These are phyloP conservation scores for Kryptopterus vitreolus DNA, from an alignment of 2,797 vertebrate species.

Conservation along the genomic window DNA sequence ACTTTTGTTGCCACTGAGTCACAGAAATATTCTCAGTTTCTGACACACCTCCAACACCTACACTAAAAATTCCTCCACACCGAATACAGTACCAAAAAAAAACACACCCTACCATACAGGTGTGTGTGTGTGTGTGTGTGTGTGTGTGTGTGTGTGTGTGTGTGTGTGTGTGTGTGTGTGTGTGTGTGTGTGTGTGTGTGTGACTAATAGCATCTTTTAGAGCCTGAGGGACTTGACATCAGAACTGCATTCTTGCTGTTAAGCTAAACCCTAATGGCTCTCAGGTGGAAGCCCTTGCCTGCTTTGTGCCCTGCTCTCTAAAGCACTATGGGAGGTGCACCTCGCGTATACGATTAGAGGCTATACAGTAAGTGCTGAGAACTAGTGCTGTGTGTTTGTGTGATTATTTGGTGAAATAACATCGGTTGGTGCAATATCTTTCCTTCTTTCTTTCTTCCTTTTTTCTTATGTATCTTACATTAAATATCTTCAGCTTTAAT, in stretches of 20 bases:
- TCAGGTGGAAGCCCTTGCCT: background rate
- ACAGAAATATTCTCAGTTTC: background rate
- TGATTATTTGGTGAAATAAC: background rate
- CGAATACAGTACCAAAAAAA: background rate
- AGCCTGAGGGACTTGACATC: background rate
- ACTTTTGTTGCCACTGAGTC: constrained; percentile 6
- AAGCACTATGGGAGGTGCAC: background rate
- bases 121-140: too few relatives aligned
- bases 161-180: background rate
- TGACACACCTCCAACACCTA: constrained; percentile 14
- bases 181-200: background rate
- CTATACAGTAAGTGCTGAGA: background rate
- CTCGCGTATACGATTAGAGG: background rate
- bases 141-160: too few relatives aligned
- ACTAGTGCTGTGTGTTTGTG: background rate
- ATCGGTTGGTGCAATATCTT: background rate
- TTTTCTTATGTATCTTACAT: background rate
- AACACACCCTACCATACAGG: background rate
- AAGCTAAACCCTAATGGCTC: background rate
- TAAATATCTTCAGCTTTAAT: background rate
- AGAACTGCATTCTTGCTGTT: background rate
- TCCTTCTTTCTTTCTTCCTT: background rate
- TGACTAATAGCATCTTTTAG: background rate
- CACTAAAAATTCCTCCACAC: constrained; percentile 1
- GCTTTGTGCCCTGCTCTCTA: background rate